Percentiles rank a stretch among this genome's conserved stretches.
phyloP scores from a whole-genome alignment of 2,888 invertebrate species.

The Cerceris ruficornis region DNA sequence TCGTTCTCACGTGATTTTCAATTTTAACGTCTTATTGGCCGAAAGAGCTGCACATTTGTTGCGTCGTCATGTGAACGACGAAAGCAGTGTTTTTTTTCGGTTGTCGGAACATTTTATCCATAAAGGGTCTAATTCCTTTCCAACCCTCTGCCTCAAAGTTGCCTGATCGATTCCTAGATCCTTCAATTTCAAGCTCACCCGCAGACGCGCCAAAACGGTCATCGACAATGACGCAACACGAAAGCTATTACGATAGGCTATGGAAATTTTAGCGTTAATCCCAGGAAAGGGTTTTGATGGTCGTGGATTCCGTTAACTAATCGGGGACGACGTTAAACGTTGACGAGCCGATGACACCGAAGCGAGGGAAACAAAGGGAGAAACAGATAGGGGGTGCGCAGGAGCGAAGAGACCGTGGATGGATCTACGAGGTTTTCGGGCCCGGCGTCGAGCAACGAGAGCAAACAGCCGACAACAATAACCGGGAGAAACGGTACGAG shows the following conservation, averaged over 20 bases:
- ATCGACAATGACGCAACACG: neutral
- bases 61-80: no score
- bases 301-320: conserved; percentile 52
- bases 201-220: no score
- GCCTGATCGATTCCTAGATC: no score
- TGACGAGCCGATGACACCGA: conserved; percentile 53
- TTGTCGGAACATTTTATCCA: no score
- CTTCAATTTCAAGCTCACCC: no score
- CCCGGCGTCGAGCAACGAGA: conserved; percentile 34
- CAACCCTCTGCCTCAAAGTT: no score
- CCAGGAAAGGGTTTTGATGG: conserved; percentile 38
- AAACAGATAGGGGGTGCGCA: conserved; percentile 17
- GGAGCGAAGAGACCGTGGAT: neutral
- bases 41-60: no score
- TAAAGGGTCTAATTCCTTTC: no score
- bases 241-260: neutral
- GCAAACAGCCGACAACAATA: conserved; percentile 46
- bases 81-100: no score
- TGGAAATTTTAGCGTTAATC: conserved; percentile 42
- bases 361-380: conserved; percentile 47
- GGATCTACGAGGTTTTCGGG: conserved; percentile 29
- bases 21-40: no score
- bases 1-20: no score
- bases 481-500: conserved; percentile 24
- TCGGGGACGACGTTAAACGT: conserved; percentile 48